Evolutionary conservation across 2,113 vertebrate genomes (phyloP).

Genomic region (Egretta garzetta): DNA sequence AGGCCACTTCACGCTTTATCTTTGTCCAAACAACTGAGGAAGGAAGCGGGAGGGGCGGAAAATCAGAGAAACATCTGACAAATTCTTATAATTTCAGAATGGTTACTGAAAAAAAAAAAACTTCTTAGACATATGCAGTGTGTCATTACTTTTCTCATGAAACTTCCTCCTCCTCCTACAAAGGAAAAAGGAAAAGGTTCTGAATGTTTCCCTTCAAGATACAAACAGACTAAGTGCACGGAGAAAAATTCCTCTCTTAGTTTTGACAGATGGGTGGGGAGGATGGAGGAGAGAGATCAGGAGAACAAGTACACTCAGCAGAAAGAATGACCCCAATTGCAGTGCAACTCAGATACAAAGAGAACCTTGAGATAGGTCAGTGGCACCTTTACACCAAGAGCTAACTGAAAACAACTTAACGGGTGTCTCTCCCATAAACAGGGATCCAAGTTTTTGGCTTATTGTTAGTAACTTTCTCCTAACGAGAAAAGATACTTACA

Average conservation of each 20-base stretch:
- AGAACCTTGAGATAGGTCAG: neutral
- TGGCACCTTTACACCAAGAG: neutral
- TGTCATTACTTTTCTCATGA: neutral
- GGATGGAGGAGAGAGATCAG: neutral
- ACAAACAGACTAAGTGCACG: neutral
- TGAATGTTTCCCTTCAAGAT: neutral
- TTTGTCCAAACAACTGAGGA: neutral
- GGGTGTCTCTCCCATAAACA: neutral
- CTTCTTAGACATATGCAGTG: neutral
- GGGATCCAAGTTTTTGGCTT: neutral
- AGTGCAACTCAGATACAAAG: neutral
- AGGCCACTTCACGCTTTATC: neutral
- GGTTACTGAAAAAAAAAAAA: neutral
- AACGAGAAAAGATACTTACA: neutral
- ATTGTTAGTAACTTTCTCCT: neutral
- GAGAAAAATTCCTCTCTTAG: neutral
- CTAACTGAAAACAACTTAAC: neutral
- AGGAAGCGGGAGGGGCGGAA: too few relatives aligned
- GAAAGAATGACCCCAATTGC: neutral
- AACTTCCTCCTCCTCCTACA: neutral
- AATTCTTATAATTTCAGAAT: neutral
- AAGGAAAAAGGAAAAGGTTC: neutral
- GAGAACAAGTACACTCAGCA: accelerated
- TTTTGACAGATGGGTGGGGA: neutral
- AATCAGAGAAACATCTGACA: neutral